Conservation (phyloP, 30 jellyfish, hydroid and myxozoan species). For the Cassiopea andromeda region DNA sequence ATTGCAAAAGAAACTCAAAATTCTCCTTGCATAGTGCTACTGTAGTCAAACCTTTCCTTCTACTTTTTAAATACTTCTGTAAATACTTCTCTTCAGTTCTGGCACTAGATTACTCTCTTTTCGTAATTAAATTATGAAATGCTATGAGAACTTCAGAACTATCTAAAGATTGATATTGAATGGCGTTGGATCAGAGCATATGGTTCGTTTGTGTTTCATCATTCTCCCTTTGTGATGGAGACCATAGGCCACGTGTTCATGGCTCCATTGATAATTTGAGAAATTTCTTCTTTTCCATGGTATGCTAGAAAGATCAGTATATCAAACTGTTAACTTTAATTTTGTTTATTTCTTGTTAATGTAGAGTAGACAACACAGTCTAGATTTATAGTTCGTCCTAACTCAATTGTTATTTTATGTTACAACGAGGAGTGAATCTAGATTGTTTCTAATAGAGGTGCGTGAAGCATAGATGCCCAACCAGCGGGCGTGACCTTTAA, state of each 20-base stretch:
- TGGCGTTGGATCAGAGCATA: background rate
- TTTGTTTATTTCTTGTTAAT: too few species aligned
- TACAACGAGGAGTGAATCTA: too few species aligned
- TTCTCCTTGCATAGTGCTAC: background rate
- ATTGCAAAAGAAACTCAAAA: background rate
- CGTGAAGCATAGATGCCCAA: too few species aligned
- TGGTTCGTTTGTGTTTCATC: background rate
- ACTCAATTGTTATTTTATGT: too few species aligned
- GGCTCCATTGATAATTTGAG: background rate
- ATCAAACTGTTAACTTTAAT: too few species aligned
- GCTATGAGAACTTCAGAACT: slow-evolving; percentile 3
- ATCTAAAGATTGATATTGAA: background rate
- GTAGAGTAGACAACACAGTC: too few species aligned
- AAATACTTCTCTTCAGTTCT: background rate
- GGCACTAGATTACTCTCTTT: background rate
- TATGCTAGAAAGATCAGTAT: too few species aligned
- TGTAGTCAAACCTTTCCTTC: background rate
- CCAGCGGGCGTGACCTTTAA: too few species aligned
- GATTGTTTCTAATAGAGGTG: too few species aligned
- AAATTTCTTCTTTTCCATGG: too few species aligned
- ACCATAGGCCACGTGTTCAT: background rate
- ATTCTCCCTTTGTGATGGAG: background rate
- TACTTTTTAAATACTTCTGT: background rate
- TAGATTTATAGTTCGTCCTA: too few species aligned
- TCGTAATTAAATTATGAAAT: background rate